phyloP scores from a whole-genome alignment of 2,797 vertebrate species.

The Columba guinea region DNA sequence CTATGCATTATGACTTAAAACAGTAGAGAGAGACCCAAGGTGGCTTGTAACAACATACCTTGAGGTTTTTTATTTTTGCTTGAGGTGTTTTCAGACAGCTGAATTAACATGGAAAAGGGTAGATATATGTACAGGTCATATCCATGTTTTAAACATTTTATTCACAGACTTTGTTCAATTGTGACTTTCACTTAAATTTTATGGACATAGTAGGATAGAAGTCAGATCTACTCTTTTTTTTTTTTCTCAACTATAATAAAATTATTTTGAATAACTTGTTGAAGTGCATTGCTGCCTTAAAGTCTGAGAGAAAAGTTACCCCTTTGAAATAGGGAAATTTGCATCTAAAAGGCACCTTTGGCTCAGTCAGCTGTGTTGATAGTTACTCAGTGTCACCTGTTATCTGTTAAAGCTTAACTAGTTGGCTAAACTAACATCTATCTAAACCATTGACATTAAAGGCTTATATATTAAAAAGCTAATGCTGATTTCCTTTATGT shows the following conservation, averaged over 20 bases:
- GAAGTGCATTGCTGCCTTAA: not conserved
- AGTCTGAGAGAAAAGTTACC: not conserved
- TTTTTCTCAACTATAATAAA: not conserved
- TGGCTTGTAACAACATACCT: not conserved
- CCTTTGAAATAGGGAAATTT: not conserved
- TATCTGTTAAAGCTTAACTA: slow-evolving; percentile 64
- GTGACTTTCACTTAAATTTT: not conserved
- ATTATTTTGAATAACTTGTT: not conserved
- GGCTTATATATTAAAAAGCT: slow-evolving; percentile 36
- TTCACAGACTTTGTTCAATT: not conserved
- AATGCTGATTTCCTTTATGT: not conserved
- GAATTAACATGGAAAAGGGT: not conserved
- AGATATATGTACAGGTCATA: not conserved
- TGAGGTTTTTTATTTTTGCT: not conserved
- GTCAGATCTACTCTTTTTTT: not conserved
- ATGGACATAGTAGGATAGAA: not conserved
- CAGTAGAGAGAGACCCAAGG: not conserved
- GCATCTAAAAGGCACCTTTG: slow-evolving; percentile 51
- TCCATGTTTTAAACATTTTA: not conserved
- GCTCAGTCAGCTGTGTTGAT: slow-evolving; percentile 46
- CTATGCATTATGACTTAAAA: not conserved
- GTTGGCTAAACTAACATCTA: slow-evolving; percentile 36
- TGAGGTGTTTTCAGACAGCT: not conserved
- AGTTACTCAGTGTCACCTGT: slow-evolving; percentile 53
- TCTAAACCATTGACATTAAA: slow-evolving; percentile 45